Base-by-base conservation (phyloP, 2,113 vertebrate genomes). In the Hippolais icterina region DNA sequence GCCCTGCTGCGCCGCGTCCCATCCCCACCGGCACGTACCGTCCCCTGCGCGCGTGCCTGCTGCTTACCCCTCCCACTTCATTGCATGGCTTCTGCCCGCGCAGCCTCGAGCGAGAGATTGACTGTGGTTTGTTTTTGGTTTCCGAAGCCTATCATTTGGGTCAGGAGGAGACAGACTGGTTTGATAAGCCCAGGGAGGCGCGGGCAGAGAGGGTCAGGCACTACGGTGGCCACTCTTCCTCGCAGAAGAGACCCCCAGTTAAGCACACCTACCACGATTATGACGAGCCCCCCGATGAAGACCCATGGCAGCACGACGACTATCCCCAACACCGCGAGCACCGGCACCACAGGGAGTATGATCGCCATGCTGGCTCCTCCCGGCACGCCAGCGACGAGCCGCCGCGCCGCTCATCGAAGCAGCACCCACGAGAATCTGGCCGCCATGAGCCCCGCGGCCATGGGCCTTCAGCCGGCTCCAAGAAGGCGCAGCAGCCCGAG, bases 141-240 rank as follows among this genome's bases (percentile, higher is more conserved):
- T 98, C 98, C 80, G 98, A 99, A 99, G 99, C 99, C 90, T 99
- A 99, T 98, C 99, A 99, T 98, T 99, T 99, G 98, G 99, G 99
- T 95, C 99, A 99, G 98, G 99, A 99, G 97, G 99, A 99, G 98
- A 99, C 99, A 83, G 99, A 99, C 97, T 99, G 99, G 99, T 99
- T 99, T 98, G 99, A 99, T 98, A 99, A 99, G 94, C 99, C 99
- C 85, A 98, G 99, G 72, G 99, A 99, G 95, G 98, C 98, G n/a
- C 98, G 99, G 90, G 98, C 98, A 29, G 99, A 99, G 95, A 98
- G 99, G 87, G 99, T 99, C 97, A 98, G 99, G 96, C 99, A 99
- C 98, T 99, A 99, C 35, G 98, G 99, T 95, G 96, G 98, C 97
- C 99, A 99, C 80, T 98, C 99, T 90, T 98, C 99, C 88, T 98